phyloP scores from a whole-genome alignment of 2,113 vertebrate genomes.

The Rhinopomastus cyanomelas region DNA sequence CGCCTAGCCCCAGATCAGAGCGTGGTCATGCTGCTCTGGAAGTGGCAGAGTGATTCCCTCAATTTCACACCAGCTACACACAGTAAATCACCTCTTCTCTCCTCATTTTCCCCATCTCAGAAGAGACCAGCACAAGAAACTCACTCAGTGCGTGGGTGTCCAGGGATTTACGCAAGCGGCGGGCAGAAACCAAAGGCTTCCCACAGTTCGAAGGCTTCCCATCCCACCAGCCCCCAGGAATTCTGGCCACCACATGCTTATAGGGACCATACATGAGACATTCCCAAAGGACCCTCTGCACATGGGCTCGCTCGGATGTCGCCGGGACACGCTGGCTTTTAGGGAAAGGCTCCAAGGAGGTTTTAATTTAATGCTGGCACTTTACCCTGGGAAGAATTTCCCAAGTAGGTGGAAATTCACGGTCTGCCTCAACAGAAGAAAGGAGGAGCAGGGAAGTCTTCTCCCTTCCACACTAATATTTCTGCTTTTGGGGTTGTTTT shows the following conservation, averaged over 20 bases:
- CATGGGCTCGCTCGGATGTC: neutral
- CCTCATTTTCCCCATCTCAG: neutral
- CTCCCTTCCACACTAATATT: neutral
- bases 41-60: neutral
- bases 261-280: neutral
- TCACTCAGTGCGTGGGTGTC: neutral
- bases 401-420: conserved; percentile 21
- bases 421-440: neutral
- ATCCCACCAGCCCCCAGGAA: neutral
- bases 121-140: neutral
- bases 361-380: neutral
- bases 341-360: conserved; percentile 29
- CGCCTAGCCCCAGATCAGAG: neutral
- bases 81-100: neutral
- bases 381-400: conserved; percentile 31
- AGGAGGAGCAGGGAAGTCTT: neutral
- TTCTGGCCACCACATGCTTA: fast-evolving
- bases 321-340: neutral
- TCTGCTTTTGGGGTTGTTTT: neutral
- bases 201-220: neutral
- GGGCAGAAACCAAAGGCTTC: neutral
- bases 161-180: fast-evolving
- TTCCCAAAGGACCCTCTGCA: neutral
- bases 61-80: neutral
- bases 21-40: fast-evolving